Evolutionary conservation across 1,140 invertebrate genomes (phyloP).

Genomic region (Anastatus disparis): DNA sequence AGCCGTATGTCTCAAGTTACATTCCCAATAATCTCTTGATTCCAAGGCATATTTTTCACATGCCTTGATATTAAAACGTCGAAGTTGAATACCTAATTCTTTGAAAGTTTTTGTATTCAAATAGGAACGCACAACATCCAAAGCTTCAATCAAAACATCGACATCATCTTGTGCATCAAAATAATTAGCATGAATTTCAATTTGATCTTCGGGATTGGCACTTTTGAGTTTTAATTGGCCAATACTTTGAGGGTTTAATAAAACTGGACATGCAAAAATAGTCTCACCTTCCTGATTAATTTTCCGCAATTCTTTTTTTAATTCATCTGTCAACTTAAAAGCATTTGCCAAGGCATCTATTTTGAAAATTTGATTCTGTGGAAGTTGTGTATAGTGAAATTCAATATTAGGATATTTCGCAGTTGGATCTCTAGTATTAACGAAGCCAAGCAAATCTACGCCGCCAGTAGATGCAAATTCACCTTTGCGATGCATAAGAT

Average conservation of each 20-base stretch:
- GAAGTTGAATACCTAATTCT: constrained; percentile 46
- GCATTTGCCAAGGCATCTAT: background rate
- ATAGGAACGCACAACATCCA: constrained; percentile 44
- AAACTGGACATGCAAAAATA: constrained; percentile 49
- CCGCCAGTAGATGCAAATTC: constrained; percentile 39
- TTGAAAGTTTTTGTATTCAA: constrained; percentile 50
- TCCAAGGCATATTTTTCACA: constrained; percentile 52
- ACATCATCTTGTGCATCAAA: constrained; percentile 68
- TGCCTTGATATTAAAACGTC: constrained; percentile 24
- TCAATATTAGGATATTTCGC: constrained; percentile 57
- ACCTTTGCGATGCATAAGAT: constrained; percentile 49
- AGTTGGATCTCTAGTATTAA: constrained; percentile 50
- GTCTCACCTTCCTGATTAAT: constrained; percentile 49
- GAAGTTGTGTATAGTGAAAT: constrained; percentile 45
- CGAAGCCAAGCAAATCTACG: constrained; percentile 48
- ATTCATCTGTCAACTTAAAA: constrained; percentile 41
- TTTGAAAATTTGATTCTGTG: constrained; percentile 34
- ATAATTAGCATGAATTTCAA: constrained; percentile 79
- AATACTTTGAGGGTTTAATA: constrained; percentile 69
- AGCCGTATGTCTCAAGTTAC: constrained; percentile 61
- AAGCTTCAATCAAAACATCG: constrained; percentile 51
- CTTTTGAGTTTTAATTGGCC: constrained; percentile 69
- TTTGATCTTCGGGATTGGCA: constrained; percentile 71
- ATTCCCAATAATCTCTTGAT: constrained; percentile 67
- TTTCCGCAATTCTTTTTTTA: constrained; percentile 44